Evolutionary conservation across 2,797 vertebrate species (phyloP), one percentile per base, ranked within the genome.

Genomic region (Oreochromis mossambicus): DNA sequence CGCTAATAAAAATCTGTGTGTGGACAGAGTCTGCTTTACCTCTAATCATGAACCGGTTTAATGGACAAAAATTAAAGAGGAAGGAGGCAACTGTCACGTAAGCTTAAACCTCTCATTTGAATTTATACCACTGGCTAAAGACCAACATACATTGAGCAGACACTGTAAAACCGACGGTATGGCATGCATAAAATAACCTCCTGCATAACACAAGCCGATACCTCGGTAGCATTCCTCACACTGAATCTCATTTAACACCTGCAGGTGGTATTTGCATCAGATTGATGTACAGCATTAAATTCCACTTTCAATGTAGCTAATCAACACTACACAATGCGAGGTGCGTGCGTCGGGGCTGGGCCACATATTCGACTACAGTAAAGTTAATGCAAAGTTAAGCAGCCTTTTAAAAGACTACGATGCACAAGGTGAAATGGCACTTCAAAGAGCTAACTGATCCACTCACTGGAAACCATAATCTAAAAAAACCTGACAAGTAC

Each of bases 241-340:
- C 92, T 90, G 94, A 92, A 96, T 95, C 80, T 93, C 86, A 95
- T 96, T 94, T 83, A 92, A 89, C 91, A 92, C 91, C 94, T 92
- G 93, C 90, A 91, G 92, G 80, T 83, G 83, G 83, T 88, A 87
- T 92, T 88, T 83, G 85, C 58, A 91, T 92, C 80, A 73, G 77
- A 10, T 58, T 83, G 85, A 87, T 86, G 81, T 85, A 73, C 76
- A 54, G 78, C 68, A 86, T 86, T 91, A 89, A 94, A 92, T 86
- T 63, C 52, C 82, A 86, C 88, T 89, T 84, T 85, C 86, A 87
- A 92, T 81, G 46, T 81, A 86, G 88, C 73, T 83, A 79, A 89
- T 88, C 85, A 84, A 21, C 75, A 79, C 70, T 73, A 56, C 50
- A 79, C 80, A 77, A 81, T 13, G 58, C 13, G 50, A 79, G 66